A percentile compares a stretch with the other conserved stretches of the same genome.
phyloP scores from a whole-genome alignment of 2,888 invertebrate species.

The Coronaproctus castanopsis region DNA sequence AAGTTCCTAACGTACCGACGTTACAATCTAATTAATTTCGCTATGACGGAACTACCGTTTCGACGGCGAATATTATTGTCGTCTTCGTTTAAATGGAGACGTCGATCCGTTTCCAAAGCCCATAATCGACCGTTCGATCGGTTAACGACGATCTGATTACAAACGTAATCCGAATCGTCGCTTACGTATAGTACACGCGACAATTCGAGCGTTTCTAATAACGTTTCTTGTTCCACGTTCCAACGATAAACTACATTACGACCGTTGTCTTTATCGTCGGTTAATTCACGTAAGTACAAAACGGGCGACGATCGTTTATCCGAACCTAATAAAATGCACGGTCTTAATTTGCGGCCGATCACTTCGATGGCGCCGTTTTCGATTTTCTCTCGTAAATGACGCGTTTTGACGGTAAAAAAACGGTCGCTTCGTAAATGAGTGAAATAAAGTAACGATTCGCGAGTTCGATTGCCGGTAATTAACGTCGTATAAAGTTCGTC shows the following conservation, averaged over 20 bases:
- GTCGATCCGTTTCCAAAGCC: not conserved
- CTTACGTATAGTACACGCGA: not conserved
- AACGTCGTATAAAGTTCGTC: slow-evolving; percentile 40
- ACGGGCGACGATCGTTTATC: not conserved
- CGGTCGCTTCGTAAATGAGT: slow-evolving; percentile 29
- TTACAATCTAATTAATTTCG: no score
- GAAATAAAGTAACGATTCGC: slow-evolving; percentile 37
- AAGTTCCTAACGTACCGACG: no score
- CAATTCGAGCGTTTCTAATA: not conserved
- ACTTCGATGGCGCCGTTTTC: not conserved
- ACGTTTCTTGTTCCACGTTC: not conserved
- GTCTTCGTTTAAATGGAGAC: no score
- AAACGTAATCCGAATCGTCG: not conserved
- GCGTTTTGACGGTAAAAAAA: slow-evolving; percentile 6
- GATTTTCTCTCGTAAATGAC: not conserved
- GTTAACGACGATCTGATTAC: not conserved
- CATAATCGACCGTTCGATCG: not conserved
- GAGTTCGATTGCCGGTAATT: slow-evolving; percentile 31
- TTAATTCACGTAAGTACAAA: no score
- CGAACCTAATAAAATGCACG: not conserved
- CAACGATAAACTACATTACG: not conserved
- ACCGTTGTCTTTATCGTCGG: no score
- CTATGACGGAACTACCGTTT: not conserved
- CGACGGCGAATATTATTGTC: not conserved
- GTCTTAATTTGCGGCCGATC: not conserved